Evolutionary conservation across 2,797 vertebrate species (phyloP), one percentile per base, ranked within the genome.

Genomic region (Gymnopithys bicolor): DNA sequence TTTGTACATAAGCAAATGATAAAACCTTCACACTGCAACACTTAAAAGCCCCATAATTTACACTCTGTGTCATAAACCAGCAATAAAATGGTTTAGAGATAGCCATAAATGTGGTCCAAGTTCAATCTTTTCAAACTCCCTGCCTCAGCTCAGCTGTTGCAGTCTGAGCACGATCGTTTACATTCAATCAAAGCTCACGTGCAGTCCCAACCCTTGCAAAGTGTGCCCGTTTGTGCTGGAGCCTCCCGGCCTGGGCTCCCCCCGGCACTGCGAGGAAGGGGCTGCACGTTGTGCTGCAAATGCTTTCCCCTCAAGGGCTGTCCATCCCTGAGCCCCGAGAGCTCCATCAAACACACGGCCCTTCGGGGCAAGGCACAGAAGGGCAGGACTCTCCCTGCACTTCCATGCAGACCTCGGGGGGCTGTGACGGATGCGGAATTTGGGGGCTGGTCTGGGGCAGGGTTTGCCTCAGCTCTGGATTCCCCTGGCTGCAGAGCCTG

Each of bases 1-100:
- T 93, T 77, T 64, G 32, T 45, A 75, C 39, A 30, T 48, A 87
- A 89, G 71, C 75, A 95, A 67, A 87, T 32, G 51, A 78, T 69
- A 94, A 85, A 92, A 62, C 30, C 46, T 92, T 85, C 70, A 69
- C 23, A 51, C 43, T 13, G 5, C 14, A 58, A 41, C 15, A 46
- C 32, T 95, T 91, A 69, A 85, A 73, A 93, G 69, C 4, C 39
- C 19, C 52, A 49, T 89, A 74, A 93, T 94, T 87, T 78, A 95
- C 62, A 92, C 23, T 48, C 51, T n/a, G 52, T 94, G 49, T 78
- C 84, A 88, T 59, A 93, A 95, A 86, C 0, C 12, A 69, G 58
- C 76, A 46, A 67, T 94, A 93, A 95, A 93, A 71, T 80, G 93
- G 71, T 94, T 86, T 37, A 91, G 78, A 91, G 86, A 93, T 28